These are phyloP conservation scores for Junco hyemalis DNA, from an alignment of 2,113 vertebrate species.

Conservation along the genomic window DNA sequence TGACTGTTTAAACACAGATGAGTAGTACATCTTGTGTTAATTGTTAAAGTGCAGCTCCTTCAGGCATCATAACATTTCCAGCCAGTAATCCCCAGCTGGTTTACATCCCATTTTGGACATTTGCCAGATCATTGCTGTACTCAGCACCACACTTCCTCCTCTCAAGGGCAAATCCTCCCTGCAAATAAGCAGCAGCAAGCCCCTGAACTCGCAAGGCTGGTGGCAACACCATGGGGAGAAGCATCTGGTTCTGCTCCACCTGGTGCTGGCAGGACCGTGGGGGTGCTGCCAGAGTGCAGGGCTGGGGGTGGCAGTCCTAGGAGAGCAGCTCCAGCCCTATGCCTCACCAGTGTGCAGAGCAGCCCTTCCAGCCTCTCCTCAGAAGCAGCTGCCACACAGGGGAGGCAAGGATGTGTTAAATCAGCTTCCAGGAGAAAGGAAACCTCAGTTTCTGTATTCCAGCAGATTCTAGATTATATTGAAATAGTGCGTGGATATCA, in stretches of 20 bases:
- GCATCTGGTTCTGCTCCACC: not conserved
- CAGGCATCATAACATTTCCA: slow-evolving; percentile 6
- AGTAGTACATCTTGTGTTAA: not conserved
- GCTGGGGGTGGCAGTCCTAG: no score
- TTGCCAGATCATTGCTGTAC: not conserved
- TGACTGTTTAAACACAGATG: not conserved
- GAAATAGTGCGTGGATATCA: not conserved
- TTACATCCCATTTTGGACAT: slow-evolving; percentile 4
- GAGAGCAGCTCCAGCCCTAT: fast-evolving
- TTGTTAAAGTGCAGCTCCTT: slow-evolving; percentile 2
- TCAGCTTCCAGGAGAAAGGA: not conserved
- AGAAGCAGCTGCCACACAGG: fast-evolving
- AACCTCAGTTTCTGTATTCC: not conserved
- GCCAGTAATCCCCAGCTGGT: slow-evolving; percentile 31
- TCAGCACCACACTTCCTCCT: not conserved
- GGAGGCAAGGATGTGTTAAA: not conserved
- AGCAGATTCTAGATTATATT: not conserved
- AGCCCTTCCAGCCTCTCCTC: not conserved
- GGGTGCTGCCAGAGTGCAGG: no score
- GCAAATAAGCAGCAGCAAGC: not conserved
- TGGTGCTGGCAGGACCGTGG: fast-evolving
- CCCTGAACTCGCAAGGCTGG: not conserved
- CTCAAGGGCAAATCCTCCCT: not conserved
- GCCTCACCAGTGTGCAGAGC: not conserved
- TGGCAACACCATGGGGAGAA: fast-evolving